Evolutionary conservation across 2,113 vertebrate genomes (phyloP).

Genomic region (Taurulus bubalis): DNA sequence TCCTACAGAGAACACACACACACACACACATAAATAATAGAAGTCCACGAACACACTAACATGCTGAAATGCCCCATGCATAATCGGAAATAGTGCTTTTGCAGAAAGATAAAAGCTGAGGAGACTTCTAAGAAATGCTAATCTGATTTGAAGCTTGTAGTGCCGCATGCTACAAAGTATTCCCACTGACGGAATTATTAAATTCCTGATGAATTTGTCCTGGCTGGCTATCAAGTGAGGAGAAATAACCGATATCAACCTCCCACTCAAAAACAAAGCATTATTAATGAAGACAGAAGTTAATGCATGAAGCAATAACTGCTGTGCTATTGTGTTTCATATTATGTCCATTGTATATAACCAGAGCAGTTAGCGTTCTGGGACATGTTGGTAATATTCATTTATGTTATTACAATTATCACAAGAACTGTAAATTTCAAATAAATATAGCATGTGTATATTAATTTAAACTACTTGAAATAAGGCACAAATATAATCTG

Average conservation of each 20-base stretch:
- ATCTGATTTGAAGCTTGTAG: neutral
- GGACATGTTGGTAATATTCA: conserved; percentile 3
- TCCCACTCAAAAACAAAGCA: neutral
- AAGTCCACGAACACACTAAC: conserved; percentile 25
- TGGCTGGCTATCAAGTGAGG: neutral
- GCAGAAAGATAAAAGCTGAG: conserved; percentile 28
- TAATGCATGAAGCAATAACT: neutral
- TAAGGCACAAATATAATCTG: neutral
- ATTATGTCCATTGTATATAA: neutral
- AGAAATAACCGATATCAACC: conserved; percentile 4
- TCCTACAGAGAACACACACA: conserved; percentile 78
- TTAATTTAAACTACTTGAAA: neutral
- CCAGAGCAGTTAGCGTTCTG: neutral
- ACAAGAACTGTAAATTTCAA: neutral
- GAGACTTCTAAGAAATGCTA: conserved; percentile 25
- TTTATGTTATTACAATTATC: neutral
- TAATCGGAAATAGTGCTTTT: conserved; percentile 42
- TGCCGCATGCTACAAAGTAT: neutral
- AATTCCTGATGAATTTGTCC: conserved; percentile 8
- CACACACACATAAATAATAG: conserved; percentile 64
- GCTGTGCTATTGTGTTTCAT: neutral
- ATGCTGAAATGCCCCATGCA: conserved; percentile 35
- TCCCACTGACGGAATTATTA: conserved; percentile 33
- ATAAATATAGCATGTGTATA: neutral
- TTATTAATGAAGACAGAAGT: conserved; percentile 7